Conservation (phyloP, 2,888 invertebrate species). For the Gandaritis pyraliata region DNA sequence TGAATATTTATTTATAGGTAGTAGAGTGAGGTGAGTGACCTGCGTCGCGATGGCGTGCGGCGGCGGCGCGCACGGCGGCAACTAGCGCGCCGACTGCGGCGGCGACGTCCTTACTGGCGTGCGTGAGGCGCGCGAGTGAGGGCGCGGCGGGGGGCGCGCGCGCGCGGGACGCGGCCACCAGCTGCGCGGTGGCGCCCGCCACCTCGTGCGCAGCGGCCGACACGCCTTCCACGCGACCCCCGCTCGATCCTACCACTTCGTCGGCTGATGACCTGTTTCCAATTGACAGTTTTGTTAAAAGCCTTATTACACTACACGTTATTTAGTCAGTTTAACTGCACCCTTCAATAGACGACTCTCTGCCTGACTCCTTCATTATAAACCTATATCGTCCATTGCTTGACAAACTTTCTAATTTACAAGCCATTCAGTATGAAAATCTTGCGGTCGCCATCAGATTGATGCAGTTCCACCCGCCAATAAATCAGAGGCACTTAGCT, state of each 20-base stretch:
- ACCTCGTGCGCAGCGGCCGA: slow-evolving; percentile 98
- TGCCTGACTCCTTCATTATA: no score
- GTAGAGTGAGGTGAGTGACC: slow-evolving; percentile 35
- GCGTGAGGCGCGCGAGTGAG: slow-evolving; percentile 91
- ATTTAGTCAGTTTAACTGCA: no score
- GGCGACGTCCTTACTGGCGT: slow-evolving; percentile 95
- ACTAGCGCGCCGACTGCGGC: slow-evolving; percentile 96
- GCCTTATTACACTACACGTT: no score
- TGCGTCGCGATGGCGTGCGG: slow-evolving; percentile 91
- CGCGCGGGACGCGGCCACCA: slow-evolving; percentile 98
- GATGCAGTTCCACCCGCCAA: no score
- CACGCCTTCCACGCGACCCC: slow-evolving; percentile 95
- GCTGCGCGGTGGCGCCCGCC: slow-evolving; percentile 97
- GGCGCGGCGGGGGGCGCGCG: slow-evolving; percentile 94
- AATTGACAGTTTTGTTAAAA: no score
- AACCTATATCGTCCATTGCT: no score
- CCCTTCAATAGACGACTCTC: no score
- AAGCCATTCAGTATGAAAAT: no score
- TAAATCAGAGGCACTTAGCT: no score
- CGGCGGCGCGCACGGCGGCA: slow-evolving; percentile 96
- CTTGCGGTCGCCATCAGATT: no score
- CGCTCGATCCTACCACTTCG: slow-evolving; percentile 90
- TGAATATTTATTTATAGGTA: no score
- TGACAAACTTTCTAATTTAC: no score
- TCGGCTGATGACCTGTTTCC: slow-evolving; percentile 92